A percentile compares a stretch with the other conserved stretches of the same genome.
Conservation (phyloP, 1,140 invertebrate genomes). For the Tetraneura akinire region DNA sequence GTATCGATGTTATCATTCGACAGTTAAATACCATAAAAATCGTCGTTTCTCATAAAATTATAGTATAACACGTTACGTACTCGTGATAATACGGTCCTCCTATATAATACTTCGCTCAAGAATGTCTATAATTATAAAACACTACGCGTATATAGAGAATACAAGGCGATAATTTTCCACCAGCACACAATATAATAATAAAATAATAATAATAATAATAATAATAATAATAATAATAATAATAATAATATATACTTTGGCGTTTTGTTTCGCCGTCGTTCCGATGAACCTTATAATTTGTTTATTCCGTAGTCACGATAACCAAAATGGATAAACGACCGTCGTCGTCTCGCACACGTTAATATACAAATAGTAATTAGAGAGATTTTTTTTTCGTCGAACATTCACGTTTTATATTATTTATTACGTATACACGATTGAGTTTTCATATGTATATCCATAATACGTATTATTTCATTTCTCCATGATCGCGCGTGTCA, state of each 20-base stretch:
- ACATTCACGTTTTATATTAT: conserved; percentile 5
- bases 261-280: conserved; percentile 1
- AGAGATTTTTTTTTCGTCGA: not conserved
- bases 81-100: conserved; percentile 21
- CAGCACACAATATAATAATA: not conserved
- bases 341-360: not conserved
- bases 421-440: conserved; percentile 9
- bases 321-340: conserved; percentile 22
- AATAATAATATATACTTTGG: conserved; percentile 3
- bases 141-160: not conserved
- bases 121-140: conserved; percentile 30
- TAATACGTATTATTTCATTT: not conserved
- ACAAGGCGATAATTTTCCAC: conserved; percentile 35
- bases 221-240: too few species aligned
- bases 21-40: conserved; percentile 27
- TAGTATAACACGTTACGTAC: conserved; percentile 20
- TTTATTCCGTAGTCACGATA: conserved; percentile 26
- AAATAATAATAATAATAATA: too few species aligned
- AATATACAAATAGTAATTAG: conserved; percentile 31
- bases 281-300: conserved; percentile 39
- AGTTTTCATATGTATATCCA: not conserved
- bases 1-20: conserved; percentile 13
- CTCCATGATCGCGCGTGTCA: conserved; percentile 8
- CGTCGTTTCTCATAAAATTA: conserved; percentile 19
- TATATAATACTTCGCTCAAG: not conserved